A percentile compares a stretch with the other conserved stretches of the same genome.
phyloP scores from a whole-genome alignment of 2,797 vertebrate genomes.

The Gallirallus australis region DNA sequence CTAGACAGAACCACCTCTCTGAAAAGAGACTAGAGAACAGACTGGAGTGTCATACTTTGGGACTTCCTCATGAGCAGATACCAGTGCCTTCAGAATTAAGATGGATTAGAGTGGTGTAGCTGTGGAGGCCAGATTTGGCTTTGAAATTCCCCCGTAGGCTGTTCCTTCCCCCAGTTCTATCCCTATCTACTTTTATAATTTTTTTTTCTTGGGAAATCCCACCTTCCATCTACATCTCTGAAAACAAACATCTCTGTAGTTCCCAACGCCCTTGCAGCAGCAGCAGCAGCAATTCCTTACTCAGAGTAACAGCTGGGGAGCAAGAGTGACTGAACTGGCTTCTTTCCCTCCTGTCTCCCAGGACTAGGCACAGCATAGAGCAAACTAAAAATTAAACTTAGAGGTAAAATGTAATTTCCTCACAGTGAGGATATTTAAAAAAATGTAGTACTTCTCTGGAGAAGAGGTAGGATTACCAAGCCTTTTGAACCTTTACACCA shows the following conservation, averaged over 20 bases:
- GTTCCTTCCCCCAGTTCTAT: background rate
- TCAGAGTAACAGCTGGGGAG: background rate
- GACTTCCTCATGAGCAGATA: background rate
- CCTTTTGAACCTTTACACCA: background rate
- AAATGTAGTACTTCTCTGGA: background rate
- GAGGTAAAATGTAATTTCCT: background rate
- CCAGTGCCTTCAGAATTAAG: background rate
- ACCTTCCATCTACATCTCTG: background rate
- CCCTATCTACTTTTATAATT: rapidly evolving
- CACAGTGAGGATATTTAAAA: background rate
- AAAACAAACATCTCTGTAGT: background rate
- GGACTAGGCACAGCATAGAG: background rate
- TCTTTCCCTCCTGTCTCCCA: background rate
- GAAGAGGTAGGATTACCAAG: background rate
- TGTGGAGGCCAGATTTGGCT: background rate
- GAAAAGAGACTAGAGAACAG: background rate
- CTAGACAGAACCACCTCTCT: background rate
- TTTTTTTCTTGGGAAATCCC: background rate
- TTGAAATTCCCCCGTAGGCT: background rate
- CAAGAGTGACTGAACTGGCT: background rate
- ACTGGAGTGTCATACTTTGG: background rate
- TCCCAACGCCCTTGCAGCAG: background rate
- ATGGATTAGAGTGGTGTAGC: background rate
- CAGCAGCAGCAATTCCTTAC: background rate
- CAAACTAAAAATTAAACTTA: background rate